Percentiles rank a stretch among this genome's conserved stretches.
phyloP scores from a whole-genome alignment of 2,113 vertebrate genomes.

The Gambusia affinis region DNA sequence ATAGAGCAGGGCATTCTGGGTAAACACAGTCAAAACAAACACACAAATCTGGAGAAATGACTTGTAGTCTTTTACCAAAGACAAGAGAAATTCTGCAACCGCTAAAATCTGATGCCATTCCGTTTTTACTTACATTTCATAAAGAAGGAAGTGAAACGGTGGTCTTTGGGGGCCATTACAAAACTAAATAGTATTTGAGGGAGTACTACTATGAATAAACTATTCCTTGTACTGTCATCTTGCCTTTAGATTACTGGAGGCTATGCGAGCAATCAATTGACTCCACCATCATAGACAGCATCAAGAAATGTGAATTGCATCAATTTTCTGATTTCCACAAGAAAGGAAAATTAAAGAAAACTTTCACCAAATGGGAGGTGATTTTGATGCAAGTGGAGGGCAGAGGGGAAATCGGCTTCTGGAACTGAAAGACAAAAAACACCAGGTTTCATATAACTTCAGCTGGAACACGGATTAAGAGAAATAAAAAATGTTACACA shows the following conservation, averaged over 20 bases:
- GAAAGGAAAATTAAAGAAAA: not conserved
- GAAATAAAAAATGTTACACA: not conserved
- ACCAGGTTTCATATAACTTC: not conserved
- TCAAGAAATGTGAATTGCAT: not conserved
- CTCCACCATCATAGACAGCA: too few relatives aligned
- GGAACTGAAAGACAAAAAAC: conserved; percentile 3
- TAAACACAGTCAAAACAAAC: too few relatives aligned
- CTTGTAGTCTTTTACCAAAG: too few relatives aligned
- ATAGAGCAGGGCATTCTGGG: too few relatives aligned
- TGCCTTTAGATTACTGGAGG: conserved; percentile 3
- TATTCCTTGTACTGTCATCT: not conserved
- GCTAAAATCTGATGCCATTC: too few relatives aligned
- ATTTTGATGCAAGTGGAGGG: not conserved
- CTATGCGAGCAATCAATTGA: not conserved
- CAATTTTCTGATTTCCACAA: not conserved
- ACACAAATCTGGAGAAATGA: too few relatives aligned
- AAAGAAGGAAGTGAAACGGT: too few relatives aligned
- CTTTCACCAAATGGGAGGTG: not conserved
- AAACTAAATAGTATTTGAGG: too few relatives aligned
- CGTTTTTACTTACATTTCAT: too few relatives aligned
- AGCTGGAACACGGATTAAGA: not conserved
- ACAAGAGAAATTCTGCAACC: too few relatives aligned
- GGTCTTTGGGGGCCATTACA: too few relatives aligned
- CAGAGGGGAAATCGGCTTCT: not conserved
- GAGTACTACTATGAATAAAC: too few relatives aligned